A percentile compares a stretch with the other conserved stretches of the same genome.
Conservation (phyloP, 2,797 vertebrate species). For the Valencia hispanica region DNA sequence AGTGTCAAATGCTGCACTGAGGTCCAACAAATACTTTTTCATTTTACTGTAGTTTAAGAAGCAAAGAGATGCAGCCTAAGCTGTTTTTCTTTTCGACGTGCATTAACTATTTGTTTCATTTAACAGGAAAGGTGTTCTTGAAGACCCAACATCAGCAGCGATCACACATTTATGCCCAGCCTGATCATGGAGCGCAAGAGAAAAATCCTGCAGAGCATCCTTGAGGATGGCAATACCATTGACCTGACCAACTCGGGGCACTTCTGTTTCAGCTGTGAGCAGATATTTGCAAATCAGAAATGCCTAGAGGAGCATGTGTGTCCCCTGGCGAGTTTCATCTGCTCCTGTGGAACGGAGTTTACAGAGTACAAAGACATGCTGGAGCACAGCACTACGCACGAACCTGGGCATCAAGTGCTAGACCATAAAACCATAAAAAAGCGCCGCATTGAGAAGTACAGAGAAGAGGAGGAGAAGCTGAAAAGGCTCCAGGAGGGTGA, state of each 20-base stretch:
- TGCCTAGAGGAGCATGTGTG: slow-evolving; percentile 73
- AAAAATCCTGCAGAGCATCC: slow-evolving; percentile 15
- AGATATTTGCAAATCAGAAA: slow-evolving; percentile 65
- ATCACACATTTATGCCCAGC: slow-evolving; percentile 16
- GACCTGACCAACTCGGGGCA: slow-evolving; percentile 43
- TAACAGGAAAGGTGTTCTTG: slow-evolving; percentile 14
- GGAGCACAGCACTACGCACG: slow-evolving; percentile 69
- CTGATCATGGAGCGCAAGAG: slow-evolving; percentile 51
- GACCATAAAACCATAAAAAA: slow-evolving; percentile 67
- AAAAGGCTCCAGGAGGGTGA: slow-evolving; percentile 59
- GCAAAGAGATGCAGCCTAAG: background rate
- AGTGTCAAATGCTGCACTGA: too few species aligned
- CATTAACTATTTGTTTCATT: slow-evolving; percentile 9
- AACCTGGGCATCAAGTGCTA: slow-evolving; percentile 70
- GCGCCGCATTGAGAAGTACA: slow-evolving; percentile 59
- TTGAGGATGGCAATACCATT: slow-evolving; percentile 23
- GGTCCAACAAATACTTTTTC: too few species aligned
- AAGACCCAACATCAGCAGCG: slow-evolving; percentile 3
- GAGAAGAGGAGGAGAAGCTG: slow-evolving; percentile 61
- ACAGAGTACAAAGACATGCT: slow-evolving; percentile 67
- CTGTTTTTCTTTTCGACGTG: background rate
- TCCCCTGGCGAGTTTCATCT: slow-evolving; percentile 67
- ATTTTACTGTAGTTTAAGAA: background rate
- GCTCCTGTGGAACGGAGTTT: slow-evolving; percentile 79
- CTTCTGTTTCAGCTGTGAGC: slow-evolving; percentile 77